A percentile compares a stretch with the other conserved stretches of the same genome.
phyloP scores from a whole-genome alignment of 2,113 vertebrate species.

The Corythornis madagascariensis region DNA sequence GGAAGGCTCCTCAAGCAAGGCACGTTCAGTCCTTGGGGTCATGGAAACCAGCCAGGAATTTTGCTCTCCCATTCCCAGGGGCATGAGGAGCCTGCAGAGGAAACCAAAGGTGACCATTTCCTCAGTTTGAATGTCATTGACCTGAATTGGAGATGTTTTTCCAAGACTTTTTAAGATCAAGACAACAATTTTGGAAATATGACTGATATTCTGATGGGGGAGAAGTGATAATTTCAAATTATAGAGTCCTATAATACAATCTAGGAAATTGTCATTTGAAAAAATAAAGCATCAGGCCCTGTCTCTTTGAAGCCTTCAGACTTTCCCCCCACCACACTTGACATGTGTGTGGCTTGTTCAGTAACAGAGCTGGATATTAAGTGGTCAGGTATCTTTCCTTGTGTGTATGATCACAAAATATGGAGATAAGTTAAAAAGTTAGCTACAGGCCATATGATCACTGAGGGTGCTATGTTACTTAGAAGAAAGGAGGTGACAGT shows the following conservation, averaged over 20 bases:
- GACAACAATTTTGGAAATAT: not conserved
- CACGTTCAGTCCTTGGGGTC: slow-evolving; percentile 41
- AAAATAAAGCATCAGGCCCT: not conserved
- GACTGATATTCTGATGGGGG: not conserved
- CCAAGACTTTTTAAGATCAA: slow-evolving; percentile 9
- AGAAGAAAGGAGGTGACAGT: slow-evolving; percentile 19
- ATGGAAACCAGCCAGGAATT: slow-evolving; percentile 65
- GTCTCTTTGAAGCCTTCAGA: not conserved
- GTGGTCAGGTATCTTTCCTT: not conserved
- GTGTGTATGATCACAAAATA: not conserved
- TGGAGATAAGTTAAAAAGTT: not conserved
- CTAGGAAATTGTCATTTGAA: not conserved
- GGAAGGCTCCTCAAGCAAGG: slow-evolving; percentile 40
- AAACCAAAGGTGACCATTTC: slow-evolving; percentile 57
- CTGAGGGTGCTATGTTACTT: not conserved
- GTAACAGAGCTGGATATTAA: not conserved
- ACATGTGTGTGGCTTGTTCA: not conserved
- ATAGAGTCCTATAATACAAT: not conserved
- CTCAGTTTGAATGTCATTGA: slow-evolving; percentile 56
- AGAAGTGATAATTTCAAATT: not conserved
- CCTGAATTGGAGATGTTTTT: slow-evolving; percentile 40
- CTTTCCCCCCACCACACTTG: not conserved
- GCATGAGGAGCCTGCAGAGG: not conserved
- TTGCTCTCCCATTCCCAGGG: slow-evolving; percentile 56
- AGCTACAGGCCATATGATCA: not conserved